Evolutionary conservation across 1,140 invertebrate species (phyloP), one percentile per base, ranked within the genome.

Genomic region (Brachionus plicatilis): DNA sequence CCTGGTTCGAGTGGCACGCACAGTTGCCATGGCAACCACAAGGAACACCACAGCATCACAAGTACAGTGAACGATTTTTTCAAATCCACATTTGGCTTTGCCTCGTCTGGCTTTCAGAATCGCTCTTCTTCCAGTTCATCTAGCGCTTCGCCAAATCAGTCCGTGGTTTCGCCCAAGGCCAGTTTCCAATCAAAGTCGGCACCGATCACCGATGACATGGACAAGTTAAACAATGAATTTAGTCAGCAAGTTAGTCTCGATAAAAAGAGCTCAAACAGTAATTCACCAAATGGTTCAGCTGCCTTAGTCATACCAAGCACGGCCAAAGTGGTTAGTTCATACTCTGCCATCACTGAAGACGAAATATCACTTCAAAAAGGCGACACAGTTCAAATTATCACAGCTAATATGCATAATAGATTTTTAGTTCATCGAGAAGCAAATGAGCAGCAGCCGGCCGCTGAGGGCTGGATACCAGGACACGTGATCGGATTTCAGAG

Each of bases 391-490:
- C 90, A 90, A 86, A 89, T 91, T 20, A 80, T 89, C 9, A 43
- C 84, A 9, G 86, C 86, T 33, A 90, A 87, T 85, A 89, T 87
- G 84, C 88, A 86, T 85, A 89, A 87, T 86, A 88, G 88, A 85
- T 89, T 87, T 85, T 85, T 90, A 6, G 88, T 89, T 17, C 88
- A 90, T 78, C 86, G 88, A 43, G 88, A 88, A 24, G 90, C 88
- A 72, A 90, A 88, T 84, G 84, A 87, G 2, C 86, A 85, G 80
- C 89, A 86, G 87, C 90, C 86, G 85, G 92, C 89, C n/a, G 90
- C 90, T 12, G 90, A 91, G 85, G 91, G 92, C 0, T 93, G 93
- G 92, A 90, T 93, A 56, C 93, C 93, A 1, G 89, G 91, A 29
- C 91, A 92, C 86, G 91, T 93, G 4, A 90, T 93, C 53, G 88